These are phyloP conservation scores for Tichodroma muraria DNA, from an alignment of 2,113 vertebrate genomes.

Conservation along the genomic window DNA sequence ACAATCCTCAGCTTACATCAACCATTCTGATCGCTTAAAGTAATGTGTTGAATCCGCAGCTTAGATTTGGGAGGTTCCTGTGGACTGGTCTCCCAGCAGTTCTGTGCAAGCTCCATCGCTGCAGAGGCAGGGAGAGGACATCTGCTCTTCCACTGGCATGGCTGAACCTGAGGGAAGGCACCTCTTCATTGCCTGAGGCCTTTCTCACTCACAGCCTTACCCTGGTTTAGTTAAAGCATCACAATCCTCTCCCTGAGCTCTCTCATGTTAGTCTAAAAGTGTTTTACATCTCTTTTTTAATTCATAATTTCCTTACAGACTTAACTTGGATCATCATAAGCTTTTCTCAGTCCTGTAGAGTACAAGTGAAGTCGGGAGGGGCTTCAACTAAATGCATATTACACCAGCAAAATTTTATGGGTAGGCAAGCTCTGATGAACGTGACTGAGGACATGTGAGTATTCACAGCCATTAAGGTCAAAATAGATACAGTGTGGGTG, in stretches of 20 bases:
- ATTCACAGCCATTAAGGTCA: background rate
- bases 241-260: background rate
- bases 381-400: background rate
- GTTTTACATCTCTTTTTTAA: conserved; percentile 24
- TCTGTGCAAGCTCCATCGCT: background rate
- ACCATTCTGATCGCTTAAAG: background rate
- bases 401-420: background rate
- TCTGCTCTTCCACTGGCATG: background rate
- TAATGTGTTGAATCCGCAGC: background rate
- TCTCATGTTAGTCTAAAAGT: background rate
- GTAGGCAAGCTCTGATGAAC: background rate
- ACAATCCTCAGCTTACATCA: background rate
- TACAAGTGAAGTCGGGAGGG: fast-evolving
- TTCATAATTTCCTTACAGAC: conserved; percentile 23
- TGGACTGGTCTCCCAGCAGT: background rate
- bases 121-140: background rate
- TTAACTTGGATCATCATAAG: conserved; percentile 14
- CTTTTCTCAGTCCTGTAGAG: background rate
- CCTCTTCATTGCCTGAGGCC: background rate
- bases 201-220: background rate
- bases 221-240: background rate
- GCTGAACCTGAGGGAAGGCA: background rate
- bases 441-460: background rate
- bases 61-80: background rate
- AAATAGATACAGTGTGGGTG: background rate